These are phyloP conservation scores for Menidia menidia DNA, from an alignment of 2,797 vertebrate species.

Conservation along the genomic window DNA sequence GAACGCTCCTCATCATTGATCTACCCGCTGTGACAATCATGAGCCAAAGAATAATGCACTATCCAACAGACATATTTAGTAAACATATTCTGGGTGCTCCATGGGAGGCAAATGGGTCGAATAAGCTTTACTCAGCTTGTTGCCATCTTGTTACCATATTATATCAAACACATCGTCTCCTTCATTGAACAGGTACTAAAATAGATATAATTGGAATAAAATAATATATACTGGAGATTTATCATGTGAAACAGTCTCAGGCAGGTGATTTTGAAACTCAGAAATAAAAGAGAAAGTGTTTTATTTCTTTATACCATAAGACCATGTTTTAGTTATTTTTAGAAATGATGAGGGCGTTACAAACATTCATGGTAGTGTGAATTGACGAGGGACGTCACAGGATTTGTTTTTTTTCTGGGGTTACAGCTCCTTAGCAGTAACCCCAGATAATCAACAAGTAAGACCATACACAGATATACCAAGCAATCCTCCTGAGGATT, in stretches of 20 bases:
- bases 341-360: neutral
- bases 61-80: conserved; percentile 57
- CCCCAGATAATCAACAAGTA: neutral
- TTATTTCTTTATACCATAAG: neutral
- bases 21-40: conserved; percentile 79
- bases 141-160: neutral
- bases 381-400: neutral
- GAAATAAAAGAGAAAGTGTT: neutral
- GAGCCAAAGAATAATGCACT: conserved; percentile 62
- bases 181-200: neutral
- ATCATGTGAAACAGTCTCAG: neutral
- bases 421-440: neutral
- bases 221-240: no score
- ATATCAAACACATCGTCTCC: neutral
- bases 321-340: neutral
- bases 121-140: conserved; percentile 35
- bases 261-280: neutral
- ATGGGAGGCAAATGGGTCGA: conserved; percentile 41
- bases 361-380: neutral
- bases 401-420: neutral
- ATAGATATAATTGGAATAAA: no score
- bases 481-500: neutral
- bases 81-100: conserved; percentile 61
- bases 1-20: conserved; percentile 66
- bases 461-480: neutral